phyloP scores from a whole-genome alignment of 2,797 vertebrate genomes.

The Enteromius thamalakanensis region DNA sequence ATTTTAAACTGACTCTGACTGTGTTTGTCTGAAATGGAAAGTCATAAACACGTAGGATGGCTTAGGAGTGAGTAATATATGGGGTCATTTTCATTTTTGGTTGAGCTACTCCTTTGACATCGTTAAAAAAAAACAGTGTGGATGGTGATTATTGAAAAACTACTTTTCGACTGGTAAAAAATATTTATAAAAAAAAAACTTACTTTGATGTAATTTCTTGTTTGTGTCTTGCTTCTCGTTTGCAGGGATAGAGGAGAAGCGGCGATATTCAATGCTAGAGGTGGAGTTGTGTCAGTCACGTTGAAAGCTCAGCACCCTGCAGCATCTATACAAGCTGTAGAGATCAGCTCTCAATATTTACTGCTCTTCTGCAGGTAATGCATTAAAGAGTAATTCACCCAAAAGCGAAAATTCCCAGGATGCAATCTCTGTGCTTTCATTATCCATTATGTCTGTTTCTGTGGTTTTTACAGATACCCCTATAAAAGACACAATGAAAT shows the following conservation, averaged over 20 bases:
- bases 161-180: neutral
- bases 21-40: too few species aligned
- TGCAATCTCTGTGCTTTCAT: neutral
- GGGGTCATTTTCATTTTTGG: too few species aligned
- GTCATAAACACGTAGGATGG: too few species aligned
- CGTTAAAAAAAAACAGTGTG: neutral
- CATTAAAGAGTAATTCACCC: neutral
- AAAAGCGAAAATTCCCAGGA: neutral
- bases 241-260: slow-evolving; percentile 71
- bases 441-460: neutral
- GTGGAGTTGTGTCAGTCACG: slow-evolving; percentile 61
- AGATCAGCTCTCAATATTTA: slow-evolving; percentile 72
- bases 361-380: slow-evolving; percentile 74
- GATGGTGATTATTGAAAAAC: neutral
- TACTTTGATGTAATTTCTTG: slow-evolving; percentile 7
- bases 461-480: slow-evolving; percentile 64
- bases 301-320: slow-evolving; percentile 62
- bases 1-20: too few species aligned
- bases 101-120: neutral
- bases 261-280: slow-evolving; percentile 67
- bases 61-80: too few species aligned
- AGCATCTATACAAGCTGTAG: slow-evolving; percentile 69
- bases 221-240: slow-evolving; percentile 21
- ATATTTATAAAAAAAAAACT: neutral
- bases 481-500: slow-evolving; percentile 67